Percentiles rank a stretch among this genome's conserved stretches.
Conservation (phyloP, 2,113 vertebrate species). For the Solenodon paradoxus region DNA sequence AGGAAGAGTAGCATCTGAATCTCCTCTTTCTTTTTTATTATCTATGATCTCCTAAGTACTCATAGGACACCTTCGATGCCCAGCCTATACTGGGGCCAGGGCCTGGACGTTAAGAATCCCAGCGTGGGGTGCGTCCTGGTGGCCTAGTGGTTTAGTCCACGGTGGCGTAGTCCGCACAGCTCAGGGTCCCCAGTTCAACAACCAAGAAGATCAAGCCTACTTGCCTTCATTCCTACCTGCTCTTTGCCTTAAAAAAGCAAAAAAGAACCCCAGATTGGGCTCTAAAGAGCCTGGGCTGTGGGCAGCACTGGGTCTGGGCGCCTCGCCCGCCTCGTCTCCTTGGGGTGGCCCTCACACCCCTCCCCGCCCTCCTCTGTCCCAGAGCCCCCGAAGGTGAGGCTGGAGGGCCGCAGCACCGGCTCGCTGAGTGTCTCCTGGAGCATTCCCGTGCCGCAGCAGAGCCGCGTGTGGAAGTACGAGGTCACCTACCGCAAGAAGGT, state of each 20-base stretch:
- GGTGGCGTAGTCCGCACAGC: too few species aligned
- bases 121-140: too few species aligned
- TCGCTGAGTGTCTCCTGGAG: conserved; percentile 92
- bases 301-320: not conserved
- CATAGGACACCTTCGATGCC: not conserved
- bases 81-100: not conserved
- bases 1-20: not conserved
- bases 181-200: too few species aligned
- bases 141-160: too few species aligned
- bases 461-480: conserved; percentile 87
- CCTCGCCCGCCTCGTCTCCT: too few species aligned
- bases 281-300: not conserved
- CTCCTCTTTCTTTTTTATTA: not conserved
- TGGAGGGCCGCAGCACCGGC: conserved; percentile 86
- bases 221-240: too few species aligned
- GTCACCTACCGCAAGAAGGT: conserved; percentile 97
- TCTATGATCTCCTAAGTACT: accelerated
- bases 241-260: too few species aligned
- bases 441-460: conserved; percentile 82
- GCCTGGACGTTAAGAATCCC: not conserved
- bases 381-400: conserved; percentile 93
- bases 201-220: too few species aligned
- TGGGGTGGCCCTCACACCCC: not conserved
- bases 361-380: not conserved
- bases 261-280: not conserved